Evolutionary conservation across 2,888 invertebrate genomes (phyloP).

Genomic region (Stegophylla sp.): DNA sequence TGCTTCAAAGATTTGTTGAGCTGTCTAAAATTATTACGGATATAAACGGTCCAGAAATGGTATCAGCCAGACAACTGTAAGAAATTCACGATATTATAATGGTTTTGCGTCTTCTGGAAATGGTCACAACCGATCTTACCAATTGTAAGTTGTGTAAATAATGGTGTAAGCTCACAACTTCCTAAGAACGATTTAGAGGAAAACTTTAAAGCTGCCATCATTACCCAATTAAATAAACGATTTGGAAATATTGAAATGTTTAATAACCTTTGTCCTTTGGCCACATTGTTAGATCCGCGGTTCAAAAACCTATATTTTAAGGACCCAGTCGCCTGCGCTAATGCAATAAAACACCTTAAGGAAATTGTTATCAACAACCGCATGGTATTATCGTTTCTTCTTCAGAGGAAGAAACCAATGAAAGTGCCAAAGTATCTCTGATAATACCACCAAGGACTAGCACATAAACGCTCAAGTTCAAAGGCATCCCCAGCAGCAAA

Average conservation of each 20-base stretch:
- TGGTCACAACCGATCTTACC: slow-evolving; percentile 31
- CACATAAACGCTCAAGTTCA: not conserved
- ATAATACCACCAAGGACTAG: slow-evolving; percentile 17
- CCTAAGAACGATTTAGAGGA: slow-evolving; percentile 11
- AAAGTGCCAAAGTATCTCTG: not conserved
- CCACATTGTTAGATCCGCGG: too few species aligned
- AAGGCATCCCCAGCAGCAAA: not conserved
- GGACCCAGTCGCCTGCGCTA: too few species aligned
- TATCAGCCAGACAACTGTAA: slow-evolving; percentile 11
- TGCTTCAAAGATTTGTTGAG: slow-evolving; percentile 58
- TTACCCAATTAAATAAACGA: slow-evolving; percentile 4
- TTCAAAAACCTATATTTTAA: too few species aligned
- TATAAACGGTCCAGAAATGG: slow-evolving; percentile 4
- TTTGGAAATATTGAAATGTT: slow-evolving; percentile 27
- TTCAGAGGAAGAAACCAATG: not conserved
- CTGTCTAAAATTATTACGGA: slow-evolving; percentile 20
- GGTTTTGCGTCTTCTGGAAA: slow-evolving; percentile 28
- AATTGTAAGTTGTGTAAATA: slow-evolving; percentile 23
- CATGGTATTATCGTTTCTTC: too few species aligned
- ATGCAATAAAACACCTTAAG: too few species aligned
- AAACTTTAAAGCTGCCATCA: slow-evolving; percentile 13
- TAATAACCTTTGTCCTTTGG: not conserved
- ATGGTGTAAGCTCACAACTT: slow-evolving; percentile 24
- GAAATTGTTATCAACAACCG: too few species aligned
- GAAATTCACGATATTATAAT: slow-evolving; percentile 12